Base-by-base conservation (phyloP, 2,797 vertebrate genomes). In the Chelmon rostratus region DNA sequence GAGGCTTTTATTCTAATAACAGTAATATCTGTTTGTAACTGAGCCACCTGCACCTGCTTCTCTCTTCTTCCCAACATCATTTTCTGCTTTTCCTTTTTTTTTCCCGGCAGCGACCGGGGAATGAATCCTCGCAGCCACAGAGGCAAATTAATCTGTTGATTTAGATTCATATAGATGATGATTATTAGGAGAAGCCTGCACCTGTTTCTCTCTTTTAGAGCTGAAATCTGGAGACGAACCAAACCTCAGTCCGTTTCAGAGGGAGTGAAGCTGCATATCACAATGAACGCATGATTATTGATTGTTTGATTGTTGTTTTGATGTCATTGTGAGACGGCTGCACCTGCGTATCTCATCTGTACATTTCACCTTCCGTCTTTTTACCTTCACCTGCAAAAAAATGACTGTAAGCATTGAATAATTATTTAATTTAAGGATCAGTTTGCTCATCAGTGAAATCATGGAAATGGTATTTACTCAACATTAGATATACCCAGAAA, bases 1-100 rank as follows among this genome's bases (percentile, higher is more conserved):
- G 82, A 85, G 69, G 87, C 87, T 90, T 92, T 92, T 86, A 89
- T 91, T 91, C 82, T 79, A 79, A 82, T 82, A 86, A 87, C 84
- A 88, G 83, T 86, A 50, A 84, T 83, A 84, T 88, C 21, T 89
- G 86, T 90, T 88, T 88, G 88, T 78, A 82, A 84, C 47, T 50
- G 74, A 88, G 83, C 77, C 37, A 79, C 76, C 88, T 86, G 90
- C 90, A 90, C 90, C 90, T 91, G 88, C 90, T 88, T 50, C 82
- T 52, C 85, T 82, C 75, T 42, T 82, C 83, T 25, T 71, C 78
- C 81, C 81, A 81, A 83, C 81, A 63, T 78, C 81, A 3, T 71
- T 64, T 53, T 68, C 58, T 23, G 5, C 47, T 35, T 56, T 31
- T 19, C 62, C 33, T 16, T 37, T 46, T 13, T 49, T 21, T 44